phyloP scores from a whole-genome alignment of 2,888 invertebrate species.

The Drosophila cognata region DNA sequence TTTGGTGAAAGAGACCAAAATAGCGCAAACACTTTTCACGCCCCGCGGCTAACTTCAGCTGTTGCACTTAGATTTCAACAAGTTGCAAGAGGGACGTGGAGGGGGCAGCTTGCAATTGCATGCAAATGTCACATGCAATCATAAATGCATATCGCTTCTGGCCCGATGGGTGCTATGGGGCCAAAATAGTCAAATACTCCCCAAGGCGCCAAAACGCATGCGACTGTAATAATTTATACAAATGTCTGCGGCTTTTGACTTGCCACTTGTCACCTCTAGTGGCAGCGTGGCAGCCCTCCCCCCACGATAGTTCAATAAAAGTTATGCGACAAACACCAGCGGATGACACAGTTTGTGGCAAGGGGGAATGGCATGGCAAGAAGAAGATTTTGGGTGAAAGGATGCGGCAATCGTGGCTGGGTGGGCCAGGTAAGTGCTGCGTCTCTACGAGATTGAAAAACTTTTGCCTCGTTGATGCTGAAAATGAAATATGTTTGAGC shows the following conservation, averaged over 20 bases:
- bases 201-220: constrained; percentile 49
- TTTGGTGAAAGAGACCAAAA: constrained; percentile 49
- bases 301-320: constrained; percentile 77
- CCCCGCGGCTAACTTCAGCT: constrained; percentile 46
- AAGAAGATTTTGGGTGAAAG: constrained; percentile 17
- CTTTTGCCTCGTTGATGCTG: constrained; percentile 71
- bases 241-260: constrained; percentile 78
- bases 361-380: neutral
- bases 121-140: constrained; percentile 77
- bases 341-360: constrained; percentile 72
- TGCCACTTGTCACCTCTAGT: constrained; percentile 69
- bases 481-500: constrained; percentile 75
- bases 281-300: constrained; percentile 5
- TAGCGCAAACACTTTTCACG: constrained; percentile 39
- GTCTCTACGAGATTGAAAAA: constrained; percentile 72
- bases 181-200: constrained; percentile 49
- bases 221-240: constrained; percentile 74
- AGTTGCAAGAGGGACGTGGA: constrained; percentile 10
- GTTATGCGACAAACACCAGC: constrained; percentile 66
- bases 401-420: constrained; percentile 2
- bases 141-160: constrained; percentile 70
- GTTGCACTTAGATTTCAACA: constrained; percentile 49
- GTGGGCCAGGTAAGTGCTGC: constrained; percentile 41
- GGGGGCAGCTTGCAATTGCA: constrained; percentile 12
- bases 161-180: neutral